Evolutionary conservation across 2,888 invertebrate species (phyloP).

Genomic region (Odontomyia ornata): DNA sequence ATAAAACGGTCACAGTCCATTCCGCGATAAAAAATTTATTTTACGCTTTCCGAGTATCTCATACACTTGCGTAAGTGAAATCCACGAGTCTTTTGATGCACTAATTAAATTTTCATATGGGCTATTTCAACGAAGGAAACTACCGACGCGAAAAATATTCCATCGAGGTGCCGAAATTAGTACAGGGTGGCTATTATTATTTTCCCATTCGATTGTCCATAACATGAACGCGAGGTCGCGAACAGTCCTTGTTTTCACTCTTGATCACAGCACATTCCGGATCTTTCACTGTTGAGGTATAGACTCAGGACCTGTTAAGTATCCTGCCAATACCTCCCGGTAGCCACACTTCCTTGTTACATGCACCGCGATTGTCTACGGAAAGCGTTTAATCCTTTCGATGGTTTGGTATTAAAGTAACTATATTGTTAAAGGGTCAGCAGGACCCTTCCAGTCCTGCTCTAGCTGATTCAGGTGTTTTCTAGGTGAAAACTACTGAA

Average conservation of each 20-base stretch:
- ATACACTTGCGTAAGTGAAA: conserved; percentile 1
- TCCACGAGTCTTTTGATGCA: conserved; percentile 15
- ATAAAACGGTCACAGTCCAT: no score
- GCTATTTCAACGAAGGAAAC: background rate
- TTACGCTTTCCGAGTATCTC: background rate
- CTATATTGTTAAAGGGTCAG: background rate
- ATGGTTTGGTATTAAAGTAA: background rate
- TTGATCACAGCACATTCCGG: background rate
- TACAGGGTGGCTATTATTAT: background rate
- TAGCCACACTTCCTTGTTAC: background rate
- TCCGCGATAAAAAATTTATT: background rate
- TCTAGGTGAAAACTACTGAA: conserved; percentile 58
- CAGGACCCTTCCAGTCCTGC: conserved; percentile 14
- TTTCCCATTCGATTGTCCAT: background rate
- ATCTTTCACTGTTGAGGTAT: conserved; percentile 6
- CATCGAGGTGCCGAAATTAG: background rate
- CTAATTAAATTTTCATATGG: conserved; percentile 5
- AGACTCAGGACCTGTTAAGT: conserved; percentile 13
- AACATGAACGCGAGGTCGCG: background rate
- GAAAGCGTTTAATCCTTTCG: background rate
- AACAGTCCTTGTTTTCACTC: background rate
- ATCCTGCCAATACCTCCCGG: conserved; percentile 5
- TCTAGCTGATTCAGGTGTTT: conserved; percentile 54
- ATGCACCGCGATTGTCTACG: background rate
- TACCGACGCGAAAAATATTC: background rate